These are phyloP conservation scores for Lethrus apterus DNA, from an alignment of 1,140 invertebrate genomes.

Conservation along the genomic window DNA sequence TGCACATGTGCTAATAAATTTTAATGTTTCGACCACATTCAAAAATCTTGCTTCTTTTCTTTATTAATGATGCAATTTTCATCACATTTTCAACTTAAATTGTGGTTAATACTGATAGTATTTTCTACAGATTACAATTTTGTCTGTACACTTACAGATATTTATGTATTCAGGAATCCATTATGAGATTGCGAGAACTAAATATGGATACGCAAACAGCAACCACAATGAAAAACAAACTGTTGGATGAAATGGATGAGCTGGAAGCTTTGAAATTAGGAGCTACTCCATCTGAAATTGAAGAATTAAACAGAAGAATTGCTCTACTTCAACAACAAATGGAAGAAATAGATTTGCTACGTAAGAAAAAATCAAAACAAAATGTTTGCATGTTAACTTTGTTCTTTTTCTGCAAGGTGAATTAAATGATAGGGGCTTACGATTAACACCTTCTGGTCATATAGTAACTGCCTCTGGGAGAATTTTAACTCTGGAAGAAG, in stretches of 20 bases:
- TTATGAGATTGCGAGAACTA: not conserved
- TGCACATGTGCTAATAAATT: too few species aligned
- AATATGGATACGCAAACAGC: not conserved
- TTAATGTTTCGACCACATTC: too few species aligned
- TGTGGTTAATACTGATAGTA: too few species aligned
- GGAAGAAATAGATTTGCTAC: not conserved
- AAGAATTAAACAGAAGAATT: constrained; percentile 8
- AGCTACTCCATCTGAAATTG: not conserved
- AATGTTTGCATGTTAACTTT: too few species aligned
- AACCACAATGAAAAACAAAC: not conserved
- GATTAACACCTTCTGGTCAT: constrained; percentile 16
- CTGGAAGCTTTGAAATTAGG: constrained; percentile 8
- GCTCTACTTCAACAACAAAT: not conserved
- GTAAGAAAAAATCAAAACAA: too few species aligned
- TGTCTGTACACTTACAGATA: too few species aligned
- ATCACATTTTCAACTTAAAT: too few species aligned
- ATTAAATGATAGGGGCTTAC: constrained; percentile 11
- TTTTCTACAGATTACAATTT: too few species aligned
- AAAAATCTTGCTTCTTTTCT: too few species aligned
- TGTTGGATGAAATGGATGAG: constrained; percentile 1
- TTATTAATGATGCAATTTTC: too few species aligned
- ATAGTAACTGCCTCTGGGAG: constrained; percentile 20
- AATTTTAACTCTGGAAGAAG: constrained; percentile 15
- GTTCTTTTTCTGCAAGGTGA: not conserved
- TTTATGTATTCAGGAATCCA: too few species aligned